Evolutionary conservation across 2,888 invertebrate genomes (phyloP), one percentile per base, ranked within the genome.

Genomic region (Endomychus coccineus): DNA sequence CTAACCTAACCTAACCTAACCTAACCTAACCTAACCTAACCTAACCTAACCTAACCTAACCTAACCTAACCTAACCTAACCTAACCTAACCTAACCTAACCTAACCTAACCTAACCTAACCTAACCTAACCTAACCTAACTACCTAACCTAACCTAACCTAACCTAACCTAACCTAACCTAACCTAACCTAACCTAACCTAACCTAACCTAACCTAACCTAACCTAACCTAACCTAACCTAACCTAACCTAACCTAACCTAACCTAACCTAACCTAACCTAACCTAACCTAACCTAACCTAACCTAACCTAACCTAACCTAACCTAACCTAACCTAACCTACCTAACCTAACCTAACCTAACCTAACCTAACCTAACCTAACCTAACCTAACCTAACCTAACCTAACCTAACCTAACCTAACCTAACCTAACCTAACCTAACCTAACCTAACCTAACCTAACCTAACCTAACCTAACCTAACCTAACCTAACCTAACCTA

Each of bases 191-290:
- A 35, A 34, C 42, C 39, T 34, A 35, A 34, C 34, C 34, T 49
- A 48, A 51, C 45, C 48, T 48, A 47, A 50, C 42, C 43, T 38
- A 34, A 46, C 42, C 44, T 48, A 43, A 48, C 48, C 48, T 46
- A 46, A 49, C 50, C 48, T 44, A 44, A 47, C 47, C 50, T 49
- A 46, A 45, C 51, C 50, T 45, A 43, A 43, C 48, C 49, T 43
- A 40, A 45, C 46, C 49, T 29, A 29, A 29, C 29, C 42, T 31
- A 42, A 47, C 44, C 43, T 36, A 44, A 47, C 45, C 43, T 44
- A 48, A 48, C 40, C 37, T 36, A 30, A 43, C 44, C 33, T 45
- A 42, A 39, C 44, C 35, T 19, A 23, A 37, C 38, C 39, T 41
- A 31, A 43, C 35, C 40, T 39, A 35, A 40, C 27, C 40, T 39